Conservation (phyloP, 2,797 vertebrate species). For the Pangasius sanitwongsei region DNA sequence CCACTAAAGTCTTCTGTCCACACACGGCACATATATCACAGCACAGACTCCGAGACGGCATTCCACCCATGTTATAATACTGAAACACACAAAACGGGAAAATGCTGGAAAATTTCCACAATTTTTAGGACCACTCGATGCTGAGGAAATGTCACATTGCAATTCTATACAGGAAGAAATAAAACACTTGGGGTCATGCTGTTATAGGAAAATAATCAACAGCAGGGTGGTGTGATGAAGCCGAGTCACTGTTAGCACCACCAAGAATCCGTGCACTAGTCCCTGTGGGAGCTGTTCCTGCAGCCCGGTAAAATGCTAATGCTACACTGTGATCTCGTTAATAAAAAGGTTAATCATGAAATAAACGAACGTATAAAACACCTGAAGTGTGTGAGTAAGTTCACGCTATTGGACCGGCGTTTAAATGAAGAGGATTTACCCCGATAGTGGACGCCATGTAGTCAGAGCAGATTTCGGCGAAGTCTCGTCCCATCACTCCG, state of each 20-base stretch:
- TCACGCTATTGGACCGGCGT: neutral
- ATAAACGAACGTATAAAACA: neutral
- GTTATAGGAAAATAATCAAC: neutral
- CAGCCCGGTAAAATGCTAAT: too few species aligned
- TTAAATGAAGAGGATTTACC: neutral
- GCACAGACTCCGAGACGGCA: conserved; percentile 72
- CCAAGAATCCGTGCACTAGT: too few species aligned
- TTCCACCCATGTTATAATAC: conserved; percentile 70
- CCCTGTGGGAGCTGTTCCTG: too few species aligned
- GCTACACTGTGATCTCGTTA: neutral
- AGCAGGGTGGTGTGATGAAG: neutral
- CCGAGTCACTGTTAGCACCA: neutral
- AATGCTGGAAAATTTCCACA: neutral
- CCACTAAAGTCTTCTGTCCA: conserved; percentile 78
- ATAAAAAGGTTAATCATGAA: neutral
- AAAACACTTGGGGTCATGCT: neutral
- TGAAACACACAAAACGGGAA: conserved; percentile 29
- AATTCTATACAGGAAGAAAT: neutral
- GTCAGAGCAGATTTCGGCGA: conserved; percentile 78
- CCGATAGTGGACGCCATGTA: conserved; percentile 75
- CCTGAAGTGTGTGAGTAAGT: neutral
- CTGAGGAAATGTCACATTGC: neutral
- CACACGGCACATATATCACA: conserved; percentile 71
- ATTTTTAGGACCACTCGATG: neutral
- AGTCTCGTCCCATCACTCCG: conserved; percentile 73